These are phyloP conservation scores for Etheostoma cragini DNA, from an alignment of 2,113 vertebrate genomes.

Conservation along the genomic window DNA sequence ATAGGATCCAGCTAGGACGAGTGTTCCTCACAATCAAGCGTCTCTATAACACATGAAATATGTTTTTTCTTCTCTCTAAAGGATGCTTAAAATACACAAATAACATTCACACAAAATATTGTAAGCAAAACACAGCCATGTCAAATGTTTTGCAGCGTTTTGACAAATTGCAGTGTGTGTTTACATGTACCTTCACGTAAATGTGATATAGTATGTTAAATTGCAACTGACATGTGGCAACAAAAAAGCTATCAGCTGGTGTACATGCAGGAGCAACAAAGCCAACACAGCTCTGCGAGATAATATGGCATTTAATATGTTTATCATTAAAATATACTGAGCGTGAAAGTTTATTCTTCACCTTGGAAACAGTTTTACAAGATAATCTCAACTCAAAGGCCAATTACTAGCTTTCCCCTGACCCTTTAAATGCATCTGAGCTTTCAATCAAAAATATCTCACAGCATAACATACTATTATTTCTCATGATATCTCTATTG, in stretches of 20 bases:
- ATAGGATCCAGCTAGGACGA: constrained; percentile 56
- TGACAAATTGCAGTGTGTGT: constrained; percentile 50
- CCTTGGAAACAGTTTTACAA: not conserved
- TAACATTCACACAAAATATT: constrained; percentile 17
- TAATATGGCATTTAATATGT: not conserved
- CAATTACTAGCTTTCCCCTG: not conserved
- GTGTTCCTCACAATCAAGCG: constrained; percentile 54
- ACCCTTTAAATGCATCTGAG: not conserved
- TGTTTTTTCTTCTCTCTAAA: constrained; percentile 38
- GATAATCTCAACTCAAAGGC: not conserved
- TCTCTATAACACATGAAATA: constrained; percentile 49
- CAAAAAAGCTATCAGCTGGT: not conserved
- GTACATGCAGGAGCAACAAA: not conserved
- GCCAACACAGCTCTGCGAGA: not conserved
- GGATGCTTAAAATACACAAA: constrained; percentile 40
- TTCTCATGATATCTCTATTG: not conserved
- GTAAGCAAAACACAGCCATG: constrained; percentile 31
- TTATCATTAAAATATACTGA: not conserved
- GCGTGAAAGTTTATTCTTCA: not conserved
- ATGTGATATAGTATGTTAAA: not conserved
- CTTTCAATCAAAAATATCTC: not conserved
- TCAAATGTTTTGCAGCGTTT: constrained; percentile 34
- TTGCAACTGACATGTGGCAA: constrained; percentile 20
- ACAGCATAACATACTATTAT: not conserved
- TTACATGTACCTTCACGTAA: constrained; percentile 6